phyloP scores from a whole-genome alignment of 2,113 vertebrate species.

The Tenebrosternarchus preto region DNA sequence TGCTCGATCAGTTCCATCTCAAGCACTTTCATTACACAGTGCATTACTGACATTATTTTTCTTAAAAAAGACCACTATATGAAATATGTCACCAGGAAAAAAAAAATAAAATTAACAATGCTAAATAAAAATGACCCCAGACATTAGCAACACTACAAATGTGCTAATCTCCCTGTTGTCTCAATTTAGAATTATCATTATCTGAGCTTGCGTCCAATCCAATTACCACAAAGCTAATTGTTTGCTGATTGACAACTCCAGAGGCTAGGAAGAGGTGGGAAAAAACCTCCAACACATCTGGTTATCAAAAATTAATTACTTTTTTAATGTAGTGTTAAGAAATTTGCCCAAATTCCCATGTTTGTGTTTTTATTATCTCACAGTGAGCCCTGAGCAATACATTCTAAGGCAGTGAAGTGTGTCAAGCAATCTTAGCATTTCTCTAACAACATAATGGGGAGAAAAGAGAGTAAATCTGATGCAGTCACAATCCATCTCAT shows the following conservation, averaged over 20 bases:
- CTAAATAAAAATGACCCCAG: slow-evolving; percentile 43
- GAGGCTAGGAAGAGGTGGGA: slow-evolving; percentile 39
- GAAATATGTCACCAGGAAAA: slow-evolving; percentile 45
- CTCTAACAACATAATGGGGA: slow-evolving; percentile 34
- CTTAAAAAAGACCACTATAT: slow-evolving; percentile 34
- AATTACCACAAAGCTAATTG: slow-evolving; percentile 63
- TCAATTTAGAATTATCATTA: slow-evolving; percentile 51
- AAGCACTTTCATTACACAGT: slow-evolving; percentile 58
- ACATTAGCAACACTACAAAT: slow-evolving; percentile 35
- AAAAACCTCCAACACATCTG: slow-evolving; percentile 53
- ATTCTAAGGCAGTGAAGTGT: slow-evolving; percentile 49
- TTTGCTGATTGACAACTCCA: slow-evolving; percentile 62
- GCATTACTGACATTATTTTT: slow-evolving; percentile 53
- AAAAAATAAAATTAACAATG: slow-evolving; percentile 42
- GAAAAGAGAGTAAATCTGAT: slow-evolving; percentile 47
- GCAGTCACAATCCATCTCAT: slow-evolving; percentile 42
- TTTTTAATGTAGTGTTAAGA: slow-evolving; percentile 59
- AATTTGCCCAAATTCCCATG: slow-evolving; percentile 48
- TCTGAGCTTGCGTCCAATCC: slow-evolving; percentile 53
- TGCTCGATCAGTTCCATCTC: slow-evolving; percentile 50
- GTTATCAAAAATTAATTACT: slow-evolving; percentile 66
- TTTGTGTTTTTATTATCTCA: slow-evolving; percentile 57
- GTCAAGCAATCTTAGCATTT: slow-evolving; percentile 42
- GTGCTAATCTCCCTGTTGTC: slow-evolving; percentile 22
- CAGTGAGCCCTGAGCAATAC: slow-evolving; percentile 53